phyloP scores from a whole-genome alignment of 64 coral and sea anemone species.

The Stichodactyla helianthus region DNA sequence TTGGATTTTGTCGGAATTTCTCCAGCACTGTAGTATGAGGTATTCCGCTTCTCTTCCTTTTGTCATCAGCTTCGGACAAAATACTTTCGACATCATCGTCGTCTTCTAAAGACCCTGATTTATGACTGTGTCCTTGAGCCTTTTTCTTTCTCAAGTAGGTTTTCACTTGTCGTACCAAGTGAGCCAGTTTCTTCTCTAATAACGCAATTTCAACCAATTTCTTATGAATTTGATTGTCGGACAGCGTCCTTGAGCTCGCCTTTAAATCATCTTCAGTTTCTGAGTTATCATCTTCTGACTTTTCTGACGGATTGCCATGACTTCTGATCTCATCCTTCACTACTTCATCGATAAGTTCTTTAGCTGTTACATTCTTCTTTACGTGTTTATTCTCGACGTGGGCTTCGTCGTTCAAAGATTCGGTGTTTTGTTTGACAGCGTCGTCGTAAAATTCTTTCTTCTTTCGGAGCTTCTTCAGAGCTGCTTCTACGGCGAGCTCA shows the following conservation, averaged over 20 bases:
- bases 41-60: constrained; percentile 39
- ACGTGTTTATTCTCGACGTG: neutral
- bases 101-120: neutral
- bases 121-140: neutral
- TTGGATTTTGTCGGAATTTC: constrained; percentile 30
- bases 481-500: constrained; percentile 25
- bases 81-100: constrained; percentile 41
- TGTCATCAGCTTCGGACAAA: neutral
- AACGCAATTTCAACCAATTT: constrained; percentile 41
- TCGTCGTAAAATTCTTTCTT: constrained; percentile 23
- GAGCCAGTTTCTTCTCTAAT: constrained; percentile 32
- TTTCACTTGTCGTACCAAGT: constrained; percentile 40
- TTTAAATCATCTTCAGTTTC: neutral
- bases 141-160: constrained; percentile 51
- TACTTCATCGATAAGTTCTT: constrained; percentile 54
- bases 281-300: neutral
- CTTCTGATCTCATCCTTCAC: constrained; percentile 47
- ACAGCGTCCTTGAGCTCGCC: neutral
- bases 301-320: neutral
- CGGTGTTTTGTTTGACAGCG: constrained; percentile 5
- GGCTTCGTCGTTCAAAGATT: neutral
- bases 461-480: constrained; percentile 50
- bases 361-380: constrained; percentile 30
- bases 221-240: constrained; percentile 28
- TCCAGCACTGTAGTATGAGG: constrained; percentile 24